A percentile compares a stretch with the other conserved stretches of the same genome.
Conservation (phyloP, 2,888 invertebrate genomes). For the Eristalis pertinax region DNA sequence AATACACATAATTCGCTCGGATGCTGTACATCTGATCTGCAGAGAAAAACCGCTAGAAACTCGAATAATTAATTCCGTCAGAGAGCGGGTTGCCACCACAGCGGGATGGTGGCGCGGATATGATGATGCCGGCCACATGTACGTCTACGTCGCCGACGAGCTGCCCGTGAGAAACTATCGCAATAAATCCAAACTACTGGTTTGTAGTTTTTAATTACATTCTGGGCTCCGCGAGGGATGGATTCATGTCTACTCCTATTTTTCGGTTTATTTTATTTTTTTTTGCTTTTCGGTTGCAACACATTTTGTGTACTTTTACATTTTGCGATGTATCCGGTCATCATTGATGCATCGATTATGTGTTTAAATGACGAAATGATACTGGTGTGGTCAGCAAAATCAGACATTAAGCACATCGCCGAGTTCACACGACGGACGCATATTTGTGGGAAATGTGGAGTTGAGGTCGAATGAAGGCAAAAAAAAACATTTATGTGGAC, state of each 20-base stretch:
- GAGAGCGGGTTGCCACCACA: neutral
- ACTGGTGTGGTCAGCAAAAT: neutral
- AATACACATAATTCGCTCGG: slow-evolving; percentile 9
- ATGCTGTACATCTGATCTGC: neutral
- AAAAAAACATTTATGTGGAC: neutral
- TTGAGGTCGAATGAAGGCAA: neutral
- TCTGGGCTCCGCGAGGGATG: neutral
- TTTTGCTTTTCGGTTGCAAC: neutral
- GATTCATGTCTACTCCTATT: neutral
- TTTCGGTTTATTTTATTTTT: neutral
- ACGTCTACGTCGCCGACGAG: neutral
- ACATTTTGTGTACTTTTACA: neutral
- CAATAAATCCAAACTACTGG: slow-evolving; percentile 41
- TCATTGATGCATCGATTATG: neutral
- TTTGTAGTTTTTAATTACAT: slow-evolving; percentile 17
- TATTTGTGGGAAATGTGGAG: neutral
- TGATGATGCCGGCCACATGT: neutral
- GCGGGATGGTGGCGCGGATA: neutral
- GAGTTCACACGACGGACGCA: neutral
- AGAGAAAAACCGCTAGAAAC: neutral
- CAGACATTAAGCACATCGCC: neutral
- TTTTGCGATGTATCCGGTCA: neutral
- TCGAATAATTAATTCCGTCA: neutral
- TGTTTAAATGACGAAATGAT: neutral
- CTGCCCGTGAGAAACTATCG: slow-evolving; percentile 46